Evolutionary conservation across 2,797 vertebrate genomes (phyloP), one percentile per base, ranked within the genome.

Genomic region (Numenius phaeopus): DNA sequence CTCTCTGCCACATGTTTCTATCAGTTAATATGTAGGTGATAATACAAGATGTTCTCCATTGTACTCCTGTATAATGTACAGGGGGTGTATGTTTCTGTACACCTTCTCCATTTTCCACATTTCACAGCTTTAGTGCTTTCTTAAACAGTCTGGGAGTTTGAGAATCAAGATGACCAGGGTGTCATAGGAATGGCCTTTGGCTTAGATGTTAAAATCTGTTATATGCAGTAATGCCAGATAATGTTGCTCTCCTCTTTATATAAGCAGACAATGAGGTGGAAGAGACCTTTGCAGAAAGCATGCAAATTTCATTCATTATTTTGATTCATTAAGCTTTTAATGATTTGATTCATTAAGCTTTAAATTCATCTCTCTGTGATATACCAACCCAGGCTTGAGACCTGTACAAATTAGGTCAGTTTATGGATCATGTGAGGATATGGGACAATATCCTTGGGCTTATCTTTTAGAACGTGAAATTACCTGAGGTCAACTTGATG

Each of bases 1-100:
- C 23, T 92, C 18, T 90, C 13, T 73, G 23, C 47, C 40, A 8
- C 9, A 1, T 32, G 15, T 77, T 88, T 88, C 30, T 52, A 3
- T 77, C 42, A 27, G 1, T 81, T 55, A 70, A 27, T 73, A n/a
- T 0, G 0, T n/a, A 52, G 32, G 2, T 82, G 26, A 23, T 71
- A 78, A 40, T 52, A 42, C 10, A 62, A 44, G 47, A 27, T 47
- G 11, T 21, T 92, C 55, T 73, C 11, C 4, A 1, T 59, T 70
- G 76, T 73, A 46, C 7, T 76, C 8, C 26, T 65, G 34, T 27
- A 10, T 88, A 59, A 83, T 22, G 17, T 57, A 23, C 6, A 22
- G 1, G 3, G 12, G 1, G 1, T 83, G 2, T 65, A 23, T 46
- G 18, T 69, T 67, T 90, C 29, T 61, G 29, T 52, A 42, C 7